These are phyloP conservation scores for Ormyrus thymus DNA, from an alignment of 2,888 invertebrate species.

Conservation along the genomic window DNA sequence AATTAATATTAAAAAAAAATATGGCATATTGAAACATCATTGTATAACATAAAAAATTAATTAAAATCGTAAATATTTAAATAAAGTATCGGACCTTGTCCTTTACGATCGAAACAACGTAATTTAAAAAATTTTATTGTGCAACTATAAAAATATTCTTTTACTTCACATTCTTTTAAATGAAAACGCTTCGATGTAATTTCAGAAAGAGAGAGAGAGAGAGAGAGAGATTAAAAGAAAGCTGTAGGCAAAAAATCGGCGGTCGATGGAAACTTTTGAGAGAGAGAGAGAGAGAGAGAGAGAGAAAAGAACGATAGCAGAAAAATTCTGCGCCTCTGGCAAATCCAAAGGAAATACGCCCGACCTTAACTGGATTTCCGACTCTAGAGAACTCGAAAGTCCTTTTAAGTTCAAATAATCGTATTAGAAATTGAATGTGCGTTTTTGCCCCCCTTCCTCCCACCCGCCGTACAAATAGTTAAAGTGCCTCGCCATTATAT, in stretches of 20 bases:
- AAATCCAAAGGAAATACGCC: conserved; percentile 25
- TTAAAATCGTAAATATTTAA: neutral
- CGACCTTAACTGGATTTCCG: conserved; percentile 19
- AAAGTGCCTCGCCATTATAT: too few species aligned
- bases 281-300: neutral
- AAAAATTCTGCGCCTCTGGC: conserved; percentile 11
- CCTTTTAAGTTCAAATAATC: conserved; percentile 12
- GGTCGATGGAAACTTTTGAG: conserved; percentile 3
- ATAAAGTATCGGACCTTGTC: neutral
- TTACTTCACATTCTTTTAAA: conserved; percentile 7
- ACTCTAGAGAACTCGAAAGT: conserved; percentile 1
- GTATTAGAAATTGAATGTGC: conserved; percentile 21
- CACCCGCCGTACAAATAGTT: too few species aligned
- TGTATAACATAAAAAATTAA: neutral
- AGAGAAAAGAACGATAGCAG: neutral
- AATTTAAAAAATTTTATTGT: neutral
- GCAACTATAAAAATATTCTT: neutral
- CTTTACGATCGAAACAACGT: neutral
- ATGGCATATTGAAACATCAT: neutral
- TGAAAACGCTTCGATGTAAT: neutral
- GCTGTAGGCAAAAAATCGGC: neutral
- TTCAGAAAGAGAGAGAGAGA: neutral
- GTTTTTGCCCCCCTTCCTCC: too few species aligned
- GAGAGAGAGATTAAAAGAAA: neutral
- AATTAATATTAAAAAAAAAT: too few species aligned